phyloP scores from a whole-genome alignment of 2,113 vertebrate species.

The Phycodurus eques region DNA sequence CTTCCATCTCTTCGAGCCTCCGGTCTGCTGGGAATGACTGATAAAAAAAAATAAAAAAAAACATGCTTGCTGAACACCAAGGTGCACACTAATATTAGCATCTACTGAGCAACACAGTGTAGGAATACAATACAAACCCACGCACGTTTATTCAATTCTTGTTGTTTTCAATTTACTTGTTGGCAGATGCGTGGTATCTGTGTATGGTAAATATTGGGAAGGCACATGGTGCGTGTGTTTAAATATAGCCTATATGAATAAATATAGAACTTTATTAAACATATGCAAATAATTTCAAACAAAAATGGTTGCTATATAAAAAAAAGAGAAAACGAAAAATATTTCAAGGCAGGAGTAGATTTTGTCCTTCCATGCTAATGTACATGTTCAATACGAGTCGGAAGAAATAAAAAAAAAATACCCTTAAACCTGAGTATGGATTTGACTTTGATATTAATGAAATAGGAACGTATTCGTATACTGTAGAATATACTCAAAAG shows the following conservation, averaged over 20 bases:
- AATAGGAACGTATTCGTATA: too few species aligned
- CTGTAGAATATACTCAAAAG: too few species aligned
- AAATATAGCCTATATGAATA: background rate
- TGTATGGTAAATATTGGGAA: conserved; percentile 24
- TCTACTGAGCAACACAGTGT: conserved; percentile 52
- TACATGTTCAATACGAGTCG: too few species aligned
- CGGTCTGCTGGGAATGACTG: conserved; percentile 69
- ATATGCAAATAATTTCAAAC: too few species aligned
- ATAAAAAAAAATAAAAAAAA: conserved; percentile 59
- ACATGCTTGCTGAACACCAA: conserved; percentile 63
- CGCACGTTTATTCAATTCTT: conserved; percentile 29
- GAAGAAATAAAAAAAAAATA: too few species aligned
- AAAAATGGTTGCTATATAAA: too few species aligned
- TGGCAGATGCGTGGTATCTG: conserved; percentile 33
- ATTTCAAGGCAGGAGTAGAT: too few species aligned
- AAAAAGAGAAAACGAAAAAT: too few species aligned
- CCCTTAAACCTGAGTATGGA: too few species aligned
- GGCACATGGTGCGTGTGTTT: background rate
- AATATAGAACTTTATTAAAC: background rate
- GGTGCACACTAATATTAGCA: conserved; percentile 71
- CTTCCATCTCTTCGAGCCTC: conserved; percentile 62
- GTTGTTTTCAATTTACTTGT: conserved; percentile 44
- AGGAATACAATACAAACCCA: conserved; percentile 58
- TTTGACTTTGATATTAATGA: too few species aligned
- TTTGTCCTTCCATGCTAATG: too few species aligned